Percentiles rank a stretch among this genome's conserved stretches.
These are phyloP conservation scores for Gymnarchus niloticus DNA, from an alignment of 2,113 vertebrate species.

Conservation along the genomic window DNA sequence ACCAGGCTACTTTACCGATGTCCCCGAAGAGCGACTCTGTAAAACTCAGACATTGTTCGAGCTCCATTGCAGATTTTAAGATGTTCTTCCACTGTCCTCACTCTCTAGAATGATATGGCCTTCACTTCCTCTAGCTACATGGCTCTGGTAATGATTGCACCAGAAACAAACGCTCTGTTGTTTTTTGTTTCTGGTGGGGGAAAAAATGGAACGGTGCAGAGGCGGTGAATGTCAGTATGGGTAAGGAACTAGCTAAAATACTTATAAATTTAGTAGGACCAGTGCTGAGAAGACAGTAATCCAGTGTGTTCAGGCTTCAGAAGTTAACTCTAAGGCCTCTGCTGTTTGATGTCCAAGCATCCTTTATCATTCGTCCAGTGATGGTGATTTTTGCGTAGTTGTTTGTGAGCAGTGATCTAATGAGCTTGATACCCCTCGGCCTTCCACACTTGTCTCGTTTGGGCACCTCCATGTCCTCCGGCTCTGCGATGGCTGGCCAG, in stretches of 20 bases:
- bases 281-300: neutral
- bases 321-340: neutral
- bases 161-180: neutral
- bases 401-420: no score
- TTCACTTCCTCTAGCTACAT: neutral
- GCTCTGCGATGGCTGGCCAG: neutral
- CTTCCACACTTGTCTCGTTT: neutral
- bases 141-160: neutral
- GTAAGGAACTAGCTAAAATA: neutral
- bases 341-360: no score
- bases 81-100: neutral
- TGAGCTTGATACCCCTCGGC: no score
- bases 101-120: neutral
- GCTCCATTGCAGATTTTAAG: neutral
- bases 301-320: neutral
- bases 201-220: neutral
- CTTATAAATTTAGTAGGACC: neutral
- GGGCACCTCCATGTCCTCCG: neutral
- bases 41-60: neutral
- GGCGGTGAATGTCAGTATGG: neutral
- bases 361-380: no score
- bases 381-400: no score
- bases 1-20: no score
- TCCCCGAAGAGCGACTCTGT: no score
- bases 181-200: neutral